Conservation (phyloP, 2,113 vertebrate genomes). For the Xenopus laevis region DNA sequence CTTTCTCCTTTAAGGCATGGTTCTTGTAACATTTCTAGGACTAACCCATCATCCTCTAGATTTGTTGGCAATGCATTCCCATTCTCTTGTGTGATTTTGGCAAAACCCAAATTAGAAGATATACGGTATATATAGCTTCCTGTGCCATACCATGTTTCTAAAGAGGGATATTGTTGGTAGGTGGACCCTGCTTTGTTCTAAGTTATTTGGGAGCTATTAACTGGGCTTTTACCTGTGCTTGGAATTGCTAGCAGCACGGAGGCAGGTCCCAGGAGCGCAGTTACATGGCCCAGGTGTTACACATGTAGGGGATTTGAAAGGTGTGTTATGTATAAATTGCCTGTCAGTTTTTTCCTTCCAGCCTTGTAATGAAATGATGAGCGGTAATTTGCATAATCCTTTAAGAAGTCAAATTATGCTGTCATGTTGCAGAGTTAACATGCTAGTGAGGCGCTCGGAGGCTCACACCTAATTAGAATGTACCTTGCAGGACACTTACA, state of each 20-base stretch:
- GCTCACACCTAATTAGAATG: constrained; percentile 88
- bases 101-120: no score
- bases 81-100: no score
- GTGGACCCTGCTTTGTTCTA: no score
- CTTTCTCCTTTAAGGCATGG: no score
- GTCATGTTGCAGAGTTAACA: constrained; percentile 96
- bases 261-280: constrained; percentile 49
- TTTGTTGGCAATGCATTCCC: no score
- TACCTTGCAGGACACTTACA: constrained; percentile 85
- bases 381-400: constrained; percentile 93
- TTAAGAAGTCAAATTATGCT: constrained; percentile 97
- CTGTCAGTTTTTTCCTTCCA: constrained; percentile 84
- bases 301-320: constrained; percentile 86
- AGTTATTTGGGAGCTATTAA: no score
- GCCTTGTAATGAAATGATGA: constrained; percentile 88
- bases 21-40: no score
- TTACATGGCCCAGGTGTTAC: constrained; percentile 81
- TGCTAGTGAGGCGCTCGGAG: constrained; percentile 88
- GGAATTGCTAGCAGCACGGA: background rate
- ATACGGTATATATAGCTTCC: no score
- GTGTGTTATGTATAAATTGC: constrained; percentile 94
- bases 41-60: no score
- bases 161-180: no score
- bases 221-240: constrained; percentile 2
- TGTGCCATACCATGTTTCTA: no score